Evolutionary conservation across 1,140 invertebrate species (phyloP), one percentile per base, ranked within the genome.

Genomic region (Contarinia nasturtii): DNA sequence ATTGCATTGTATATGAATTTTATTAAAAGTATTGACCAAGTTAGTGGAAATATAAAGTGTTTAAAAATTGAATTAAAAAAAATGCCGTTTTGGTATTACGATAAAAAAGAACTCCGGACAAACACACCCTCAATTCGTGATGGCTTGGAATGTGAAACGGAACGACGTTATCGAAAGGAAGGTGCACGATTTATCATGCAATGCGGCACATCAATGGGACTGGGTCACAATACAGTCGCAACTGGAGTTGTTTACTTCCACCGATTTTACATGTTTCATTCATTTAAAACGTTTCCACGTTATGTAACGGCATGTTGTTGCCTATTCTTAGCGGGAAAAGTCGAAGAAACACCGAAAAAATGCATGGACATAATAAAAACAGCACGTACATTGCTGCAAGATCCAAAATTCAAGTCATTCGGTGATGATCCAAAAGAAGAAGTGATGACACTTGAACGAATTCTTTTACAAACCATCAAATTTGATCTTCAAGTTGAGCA

Each of bases 291-390:
- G 50, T 98, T 96, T 68, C 89, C 90, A 44, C 72, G 89, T 67
- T 96, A 93, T 69, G 91, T 97, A 15, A 96, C 90, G n/a, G 93
- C 92, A 11, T 91, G 92, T 57, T 94, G 91, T 59, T 98, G 93
- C 60, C 67, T 99, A 33, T 95, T 98, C 63, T 67, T 98, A 48
- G 93, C 94, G 50, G 94, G 94, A 2, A 98, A 98, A 76, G 92
- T 97, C 42, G 95, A 98, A 71, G 95, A 99, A 71, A 98, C 95
- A 8, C 95, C 95, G 20, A 99, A 98, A 64, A 98, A 98, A 69
- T 95, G 91, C 68, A 89, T 88, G 66, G 95, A 98, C 67, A 90
- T 99, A 44, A 92, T 98, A 45, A 86, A 83, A 68, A 84, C 78
- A 40, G 90, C 92, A 0, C 82, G 83, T 57, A 72, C 71, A 46